Evolutionary conservation across 2,113 vertebrate genomes (phyloP).

Genomic region (Chlamydotis undulata): DNA sequence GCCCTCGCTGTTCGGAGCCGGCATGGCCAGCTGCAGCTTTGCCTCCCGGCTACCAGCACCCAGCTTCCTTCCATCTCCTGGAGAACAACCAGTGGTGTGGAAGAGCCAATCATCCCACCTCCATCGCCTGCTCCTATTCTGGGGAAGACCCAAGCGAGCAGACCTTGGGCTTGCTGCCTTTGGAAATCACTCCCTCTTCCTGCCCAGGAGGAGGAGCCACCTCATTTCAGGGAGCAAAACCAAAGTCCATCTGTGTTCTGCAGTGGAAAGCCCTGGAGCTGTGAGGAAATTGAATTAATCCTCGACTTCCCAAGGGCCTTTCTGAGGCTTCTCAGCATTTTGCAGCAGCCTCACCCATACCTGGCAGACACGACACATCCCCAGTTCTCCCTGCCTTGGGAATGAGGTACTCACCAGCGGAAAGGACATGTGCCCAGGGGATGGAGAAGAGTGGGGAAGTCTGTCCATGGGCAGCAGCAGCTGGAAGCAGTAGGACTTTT

Average conservation of each 20-base stretch:
- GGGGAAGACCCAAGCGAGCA: not conserved
- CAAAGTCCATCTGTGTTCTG: not conserved
- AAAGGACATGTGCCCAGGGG: not conserved
- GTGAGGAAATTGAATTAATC: conserved; percentile 38
- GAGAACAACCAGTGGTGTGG: not conserved
- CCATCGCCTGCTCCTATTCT: fast-evolving
- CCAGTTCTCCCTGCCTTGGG: not conserved
- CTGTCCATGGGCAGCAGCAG: not conserved
- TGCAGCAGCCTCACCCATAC: not conserved
- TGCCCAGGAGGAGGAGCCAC: not conserved
- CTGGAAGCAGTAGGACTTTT: not conserved
- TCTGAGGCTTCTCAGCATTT: not conserved
- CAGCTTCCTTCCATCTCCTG: not conserved
- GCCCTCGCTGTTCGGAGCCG: conserved; percentile 24
- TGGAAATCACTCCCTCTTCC: not conserved
- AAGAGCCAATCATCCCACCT: not conserved
- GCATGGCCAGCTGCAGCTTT: conserved; percentile 12
- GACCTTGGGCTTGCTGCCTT: not conserved
- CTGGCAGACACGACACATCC: not conserved
- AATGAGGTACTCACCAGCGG: not conserved
- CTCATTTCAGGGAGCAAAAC: not conserved
- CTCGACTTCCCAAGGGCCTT: not conserved
- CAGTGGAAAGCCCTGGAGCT: not conserved
- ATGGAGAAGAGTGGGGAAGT: not conserved
- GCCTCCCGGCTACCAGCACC: conserved; percentile 4